Evolutionary conservation across 2,113 vertebrate genomes (phyloP).

Genomic region (Siniperca chuatsi): DNA sequence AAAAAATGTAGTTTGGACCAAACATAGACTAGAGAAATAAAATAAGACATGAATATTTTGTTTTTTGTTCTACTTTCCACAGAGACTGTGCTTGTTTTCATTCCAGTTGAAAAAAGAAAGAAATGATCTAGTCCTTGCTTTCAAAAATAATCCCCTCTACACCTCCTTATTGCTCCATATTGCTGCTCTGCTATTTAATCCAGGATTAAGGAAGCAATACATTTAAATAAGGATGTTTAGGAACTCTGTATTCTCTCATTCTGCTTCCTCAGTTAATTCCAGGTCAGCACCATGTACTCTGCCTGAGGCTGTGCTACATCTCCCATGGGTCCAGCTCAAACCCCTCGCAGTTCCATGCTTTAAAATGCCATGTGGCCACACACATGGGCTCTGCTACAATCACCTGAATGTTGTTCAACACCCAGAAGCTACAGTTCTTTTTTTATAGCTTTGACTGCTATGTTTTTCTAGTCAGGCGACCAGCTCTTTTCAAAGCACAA

Average conservation of each 20-base stretch:
- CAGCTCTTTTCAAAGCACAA: slow-evolving; percentile 39
- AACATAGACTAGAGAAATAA: slow-evolving; percentile 16
- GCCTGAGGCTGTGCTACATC: slow-evolving; percentile 36
- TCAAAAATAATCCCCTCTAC: slow-evolving; percentile 50
- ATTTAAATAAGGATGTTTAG: slow-evolving; percentile 62
- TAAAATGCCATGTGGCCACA: slow-evolving; percentile 38
- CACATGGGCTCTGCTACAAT: slow-evolving; percentile 30
- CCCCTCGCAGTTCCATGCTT: slow-evolving; percentile 16
- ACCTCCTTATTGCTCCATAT: slow-evolving; percentile 38
- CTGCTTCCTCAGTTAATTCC: slow-evolving; percentile 45
- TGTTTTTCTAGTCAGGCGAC: slow-evolving; percentile 49
- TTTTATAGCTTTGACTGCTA: slow-evolving; percentile 22
- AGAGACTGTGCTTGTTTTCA: slow-evolving; percentile 3
- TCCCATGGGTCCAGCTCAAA: slow-evolving; percentile 40
- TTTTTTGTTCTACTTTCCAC: slow-evolving; percentile 23
- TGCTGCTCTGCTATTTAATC: slow-evolving; percentile 56
- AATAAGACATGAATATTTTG: slow-evolving; percentile 33
- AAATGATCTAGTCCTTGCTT: slow-evolving; percentile 41
- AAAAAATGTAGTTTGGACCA: slow-evolving; percentile 5
- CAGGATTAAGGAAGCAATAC: slow-evolving; percentile 54
- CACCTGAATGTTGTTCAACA: slow-evolving; percentile 37
- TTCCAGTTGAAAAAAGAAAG: slow-evolving; percentile 39
- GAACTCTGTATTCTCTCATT: slow-evolving; percentile 45
- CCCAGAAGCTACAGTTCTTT: slow-evolving; percentile 40
- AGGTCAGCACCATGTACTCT: slow-evolving; percentile 36